Base-by-base conservation (phyloP, 2,888 invertebrate genomes). In the Molanna angustata region DNA sequence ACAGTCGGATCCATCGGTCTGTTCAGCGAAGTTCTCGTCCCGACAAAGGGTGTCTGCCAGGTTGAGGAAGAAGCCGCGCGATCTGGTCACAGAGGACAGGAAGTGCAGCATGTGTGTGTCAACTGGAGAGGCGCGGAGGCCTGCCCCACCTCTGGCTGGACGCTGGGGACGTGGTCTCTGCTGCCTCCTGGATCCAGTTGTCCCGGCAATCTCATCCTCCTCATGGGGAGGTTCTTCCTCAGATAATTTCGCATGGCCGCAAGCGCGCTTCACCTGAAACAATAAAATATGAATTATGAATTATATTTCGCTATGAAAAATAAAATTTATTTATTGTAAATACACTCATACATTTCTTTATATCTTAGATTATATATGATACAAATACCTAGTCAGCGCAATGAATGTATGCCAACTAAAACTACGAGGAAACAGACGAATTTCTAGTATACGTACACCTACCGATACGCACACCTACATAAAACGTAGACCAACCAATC, bases 31-130 rank as follows among this genome's bases (percentile, higher is more conserved):
- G 61, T 81, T 82, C 1, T 83, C 81, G 61, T 90, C 86, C 60
- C 85, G 83, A 71, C 91, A 92, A 45, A 91, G 73, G 63, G 83
- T 82, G 69, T 91, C 88, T 2, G 93, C 88, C 33, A 94, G 78
- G 62, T 84, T 83, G 22, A 86, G 82, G 72, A 92, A 95, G 68
- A 94, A 89, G 63, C 88, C 88, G 69, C 87, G 87, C 54, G 88
- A 90, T 64, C 80, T 79, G 17, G 82, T 80, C 46, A 86, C 78
- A 11, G 80, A 81, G 4, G 82, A 80, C 7, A 85, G 73, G 64
- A 86, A 85, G 62, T 81, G 80, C 19, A 80, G 66, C 43, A 86
- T 77, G 62, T 82, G 82, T 0, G 81, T 78, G 61, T 84, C 84
- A 4, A 83, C 83, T 1, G 84, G 80, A 1, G 83, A 80, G 0